Conservation (phyloP, 37 sponge, comb jelly and placozoan species). For the Cliona cf. orientalis region DNA sequence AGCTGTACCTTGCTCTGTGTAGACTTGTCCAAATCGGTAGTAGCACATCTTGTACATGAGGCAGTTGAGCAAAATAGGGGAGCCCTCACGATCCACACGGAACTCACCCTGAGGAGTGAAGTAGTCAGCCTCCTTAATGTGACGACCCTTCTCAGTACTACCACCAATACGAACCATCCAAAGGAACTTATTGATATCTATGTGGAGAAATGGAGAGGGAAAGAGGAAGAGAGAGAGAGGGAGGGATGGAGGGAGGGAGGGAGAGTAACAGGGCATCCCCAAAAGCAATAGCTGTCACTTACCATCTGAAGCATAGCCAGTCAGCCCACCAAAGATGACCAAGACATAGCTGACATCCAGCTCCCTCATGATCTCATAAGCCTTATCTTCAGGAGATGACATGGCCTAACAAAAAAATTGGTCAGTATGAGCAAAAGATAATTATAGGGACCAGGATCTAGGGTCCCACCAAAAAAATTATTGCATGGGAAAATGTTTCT, state of each 20-base stretch:
- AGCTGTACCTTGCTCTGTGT: conserved; percentile 87
- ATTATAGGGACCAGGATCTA: not conserved
- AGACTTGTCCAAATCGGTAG: conserved; percentile 95
- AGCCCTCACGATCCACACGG: conserved; percentile 95
- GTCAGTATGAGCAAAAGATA: not conserved
- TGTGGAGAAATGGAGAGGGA: not conserved
- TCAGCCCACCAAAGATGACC: conserved; percentile 98
- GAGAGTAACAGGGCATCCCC: not conserved
- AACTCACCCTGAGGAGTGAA: conserved; percentile 98
- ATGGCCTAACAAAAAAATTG: conserved; percentile 72
- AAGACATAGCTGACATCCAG: conserved; percentile 97
- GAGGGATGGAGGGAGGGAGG: not conserved
- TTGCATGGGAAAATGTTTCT: not conserved
- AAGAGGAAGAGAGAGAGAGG: not conserved
- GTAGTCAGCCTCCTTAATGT: conserved; percentile 96
- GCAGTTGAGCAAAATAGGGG: conserved; percentile 92
- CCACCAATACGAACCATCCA: conserved; percentile 99
- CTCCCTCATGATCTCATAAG: conserved; percentile 98
- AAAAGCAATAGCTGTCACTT: conserved; percentile 4
- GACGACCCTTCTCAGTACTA: conserved; percentile 90
- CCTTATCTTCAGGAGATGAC: conserved; percentile 97
- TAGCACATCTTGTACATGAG: conserved; percentile 99
- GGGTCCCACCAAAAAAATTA: not conserved
- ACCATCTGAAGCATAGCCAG: conserved; percentile 99
- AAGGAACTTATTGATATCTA: conserved; percentile 99